Evolutionary conservation across 2,113 vertebrate species (phyloP), one percentile per base, ranked within the genome.

Genomic region (Aptenodytes forsteri): DNA sequence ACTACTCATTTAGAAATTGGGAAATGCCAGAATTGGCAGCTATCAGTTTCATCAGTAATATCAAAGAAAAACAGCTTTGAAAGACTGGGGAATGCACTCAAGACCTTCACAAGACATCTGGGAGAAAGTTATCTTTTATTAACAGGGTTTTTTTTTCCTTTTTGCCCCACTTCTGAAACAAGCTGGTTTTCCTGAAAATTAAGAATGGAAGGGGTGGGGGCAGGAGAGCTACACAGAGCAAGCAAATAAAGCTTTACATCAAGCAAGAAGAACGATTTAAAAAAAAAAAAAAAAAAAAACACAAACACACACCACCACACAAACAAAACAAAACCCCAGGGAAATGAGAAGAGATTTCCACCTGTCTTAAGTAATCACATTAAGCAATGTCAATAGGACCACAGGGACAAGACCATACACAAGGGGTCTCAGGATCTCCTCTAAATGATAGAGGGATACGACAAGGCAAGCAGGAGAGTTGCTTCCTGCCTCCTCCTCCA

Each of bases 391-490:
- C 23, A 78, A 3, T 7, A 49, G 34, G 59, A 49, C 16, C 13
- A 65, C 17, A 38, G 15, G 11, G 23, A 64, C 2, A 0, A 88
- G 46, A 42, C 32, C n/a, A 25, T 34, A 47, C 29, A 42, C 13
- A 32, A 34, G 19, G 21, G 19, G 25, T 78, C 64, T 84, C 29
- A 5, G 22, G 16, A 25, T 16, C 11, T 34, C 32, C 49, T 42
- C 54, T 40, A 0, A 26, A n/a, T 2, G 10, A 42, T 2, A 22
- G 25, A 26, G 10, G 12, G 8, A 56, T 10, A 20, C 0, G 2
- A 30, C 38, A 75, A 49, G 44, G 38, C n/a, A 64, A 62, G 21
- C 30, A 65, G 26, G 55, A 40, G 32, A 55, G 58, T 5, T 1
- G 0, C 10, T 10, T 52, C 46, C 52, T 40, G n/a, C 20, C 38